These are phyloP conservation scores for Pterostichus madidus DNA, from an alignment of 2,888 invertebrate genomes.

Conservation along the genomic window DNA sequence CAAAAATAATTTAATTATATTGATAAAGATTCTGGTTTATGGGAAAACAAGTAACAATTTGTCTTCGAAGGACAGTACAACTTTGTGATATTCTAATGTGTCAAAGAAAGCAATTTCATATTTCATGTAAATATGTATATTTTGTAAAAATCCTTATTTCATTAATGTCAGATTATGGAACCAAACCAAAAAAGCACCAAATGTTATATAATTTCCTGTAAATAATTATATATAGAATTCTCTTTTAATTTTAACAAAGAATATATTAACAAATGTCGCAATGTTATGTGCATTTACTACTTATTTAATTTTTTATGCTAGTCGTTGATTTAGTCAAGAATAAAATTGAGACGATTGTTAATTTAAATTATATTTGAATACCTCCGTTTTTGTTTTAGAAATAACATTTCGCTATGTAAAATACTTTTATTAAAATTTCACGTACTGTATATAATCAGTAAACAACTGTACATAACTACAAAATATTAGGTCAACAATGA, in stretches of 20 bases:
- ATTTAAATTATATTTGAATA: conserved; percentile 36
- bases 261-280: conserved; percentile 52
- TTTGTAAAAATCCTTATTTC: conserved; percentile 59
- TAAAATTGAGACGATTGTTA: conserved; percentile 28
- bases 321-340: conserved; percentile 61
- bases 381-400: conserved; percentile 16
- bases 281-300: conserved; percentile 60
- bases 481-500: conserved; percentile 43
- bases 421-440: conserved; percentile 43
- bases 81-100: conserved; percentile 64
- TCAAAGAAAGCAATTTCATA: conserved; percentile 55
- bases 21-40: too few relatives aligned
- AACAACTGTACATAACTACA: conserved; percentile 52
- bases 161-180: conserved; percentile 45
- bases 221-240: conserved; percentile 49
- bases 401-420: conserved; percentile 24
- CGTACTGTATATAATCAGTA: conserved; percentile 48
- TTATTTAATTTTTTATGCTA: conserved; percentile 63
- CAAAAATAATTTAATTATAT: not conserved
- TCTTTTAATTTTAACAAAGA: conserved; percentile 36
- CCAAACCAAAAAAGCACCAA: conserved; percentile 64
- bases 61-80: conserved; percentile 42
- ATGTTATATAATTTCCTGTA: conserved; percentile 51
- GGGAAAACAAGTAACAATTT: not conserved
- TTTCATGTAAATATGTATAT: conserved; percentile 65